A percentile compares a stretch with the other conserved stretches of the same genome.
phyloP scores from a whole-genome alignment of 2,888 invertebrate species.

The Amiota communis region DNA sequence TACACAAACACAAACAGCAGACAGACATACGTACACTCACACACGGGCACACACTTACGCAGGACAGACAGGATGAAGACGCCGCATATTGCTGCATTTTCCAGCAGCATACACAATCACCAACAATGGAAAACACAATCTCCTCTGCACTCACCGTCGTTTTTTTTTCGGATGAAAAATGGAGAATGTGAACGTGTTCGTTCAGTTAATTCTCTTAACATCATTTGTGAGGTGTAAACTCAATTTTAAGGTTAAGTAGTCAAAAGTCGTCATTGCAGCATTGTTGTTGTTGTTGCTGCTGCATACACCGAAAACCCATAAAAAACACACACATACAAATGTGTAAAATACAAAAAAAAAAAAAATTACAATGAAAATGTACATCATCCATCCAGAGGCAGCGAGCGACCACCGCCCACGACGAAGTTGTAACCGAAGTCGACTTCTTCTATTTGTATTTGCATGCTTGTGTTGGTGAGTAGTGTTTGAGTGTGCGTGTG shows the following conservation, averaged over 20 bases:
- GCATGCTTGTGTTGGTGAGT: neutral
- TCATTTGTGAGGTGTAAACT: conserved; percentile 2
- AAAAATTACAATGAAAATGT: neutral
- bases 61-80: neutral
- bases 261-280: conserved; percentile 39
- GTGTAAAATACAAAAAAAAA: conserved; percentile 1
- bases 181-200: conserved; percentile 19
- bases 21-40: no score
- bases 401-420: conserved; percentile 59
- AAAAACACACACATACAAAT: neutral
- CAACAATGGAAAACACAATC: no score
- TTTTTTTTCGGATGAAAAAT: conserved; percentile 46
- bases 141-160: neutral
- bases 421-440: conserved; percentile 6
- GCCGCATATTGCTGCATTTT: no score
- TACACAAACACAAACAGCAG: conserved; percentile 35
- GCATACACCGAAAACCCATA: conserved; percentile 40
- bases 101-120: no score
- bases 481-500: neutral
- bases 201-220: neutral
- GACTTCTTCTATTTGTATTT: neutral
- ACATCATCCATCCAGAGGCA: conserved; percentile 36
- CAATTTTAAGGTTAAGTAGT: conserved; percentile 57
- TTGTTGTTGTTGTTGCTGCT: conserved; percentile 49
- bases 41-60: conserved; percentile 19